A percentile compares a stretch with the other conserved stretches of the same genome.
These are phyloP conservation scores for Lagodon rhomboides DNA, from an alignment of 2,797 vertebrate genomes.

Conservation along the genomic window DNA sequence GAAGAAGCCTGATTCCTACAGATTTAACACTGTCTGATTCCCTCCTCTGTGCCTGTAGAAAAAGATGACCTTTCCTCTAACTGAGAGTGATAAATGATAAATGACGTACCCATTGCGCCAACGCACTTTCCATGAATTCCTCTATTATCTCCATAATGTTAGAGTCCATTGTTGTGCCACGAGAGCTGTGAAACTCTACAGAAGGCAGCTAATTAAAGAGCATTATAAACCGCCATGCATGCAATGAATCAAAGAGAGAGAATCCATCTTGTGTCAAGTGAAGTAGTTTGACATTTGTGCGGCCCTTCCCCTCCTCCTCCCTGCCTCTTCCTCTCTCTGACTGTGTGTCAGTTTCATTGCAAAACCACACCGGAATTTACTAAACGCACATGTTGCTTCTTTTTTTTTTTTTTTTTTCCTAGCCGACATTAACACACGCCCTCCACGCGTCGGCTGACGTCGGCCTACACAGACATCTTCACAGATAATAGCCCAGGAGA, in stretches of 20 bases:
- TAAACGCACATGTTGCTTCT: conserved; percentile 67
- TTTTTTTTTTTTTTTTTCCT: conserved; percentile 39
- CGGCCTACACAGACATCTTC: rapidly evolving
- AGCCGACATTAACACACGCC: conserved; percentile 35
- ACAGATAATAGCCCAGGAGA: background rate
- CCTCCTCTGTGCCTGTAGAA: conserved; percentile 35
- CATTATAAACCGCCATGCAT: conserved; percentile 33
- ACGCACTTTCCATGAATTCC: conserved; percentile 86
- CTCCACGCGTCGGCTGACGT: background rate
- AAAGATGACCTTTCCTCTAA: conserved; percentile 59
- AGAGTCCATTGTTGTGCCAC: conserved; percentile 80
- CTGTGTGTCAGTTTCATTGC: conserved; percentile 75
- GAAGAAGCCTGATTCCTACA: background rate
- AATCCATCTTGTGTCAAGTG: conserved; percentile 70
- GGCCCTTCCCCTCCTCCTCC: conserved; percentile 55
- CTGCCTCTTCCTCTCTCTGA: conserved; percentile 73
- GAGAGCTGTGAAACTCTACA: conserved; percentile 46
- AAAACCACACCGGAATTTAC: conserved; percentile 86
- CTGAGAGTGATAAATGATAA: conserved; percentile 67
- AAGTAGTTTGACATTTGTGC: conserved; percentile 71
- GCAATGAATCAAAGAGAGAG: conserved; percentile 54
- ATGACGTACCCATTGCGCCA: conserved; percentile 88
- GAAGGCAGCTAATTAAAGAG: conserved; percentile 61
- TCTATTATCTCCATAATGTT: conserved; percentile 85
- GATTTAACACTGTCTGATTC: conserved; percentile 24